Conservation (phyloP, 1,140 invertebrate species). For the Andrena cerasifolii region DNA sequence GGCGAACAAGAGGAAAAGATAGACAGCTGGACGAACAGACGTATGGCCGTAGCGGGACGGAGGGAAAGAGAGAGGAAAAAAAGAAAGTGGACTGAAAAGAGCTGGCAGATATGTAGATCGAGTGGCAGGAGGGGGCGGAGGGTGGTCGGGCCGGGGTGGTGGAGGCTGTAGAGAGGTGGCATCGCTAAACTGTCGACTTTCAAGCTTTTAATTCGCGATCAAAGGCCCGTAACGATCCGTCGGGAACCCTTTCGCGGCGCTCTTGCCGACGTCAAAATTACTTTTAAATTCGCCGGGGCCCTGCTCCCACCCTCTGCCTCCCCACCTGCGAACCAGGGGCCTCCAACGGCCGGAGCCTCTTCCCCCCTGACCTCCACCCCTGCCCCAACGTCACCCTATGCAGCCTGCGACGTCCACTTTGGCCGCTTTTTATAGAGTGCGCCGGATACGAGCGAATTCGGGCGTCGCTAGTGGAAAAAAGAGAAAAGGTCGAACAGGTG, state of each 20-base stretch:
- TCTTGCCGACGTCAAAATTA: conserved; percentile 69
- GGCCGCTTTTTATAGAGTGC: conserved; percentile 51
- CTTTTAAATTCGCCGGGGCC: conserved; percentile 61
- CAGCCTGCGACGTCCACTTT: conserved; percentile 56
- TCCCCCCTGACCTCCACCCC: conserved; percentile 5
- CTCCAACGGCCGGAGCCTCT: conserved; percentile 1
- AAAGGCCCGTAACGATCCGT: conserved; percentile 75
- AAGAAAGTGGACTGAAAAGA: conserved; percentile 28
- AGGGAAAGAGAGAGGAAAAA: conserved; percentile 19
- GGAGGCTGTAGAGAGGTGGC: conserved; percentile 62
- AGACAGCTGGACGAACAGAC: conserved; percentile 22
- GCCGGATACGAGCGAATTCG: conserved; percentile 52
- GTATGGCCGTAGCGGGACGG: neutral
- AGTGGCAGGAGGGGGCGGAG: neutral
- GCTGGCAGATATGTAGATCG: conserved; percentile 37
- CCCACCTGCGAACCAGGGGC: neutral
- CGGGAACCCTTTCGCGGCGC: conserved; percentile 63
- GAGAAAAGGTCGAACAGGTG: conserved; percentile 67
- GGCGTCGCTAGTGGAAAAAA: conserved; percentile 51
- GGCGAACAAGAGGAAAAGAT: conserved; percentile 24
- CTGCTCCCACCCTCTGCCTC: neutral
- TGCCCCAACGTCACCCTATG: neutral
- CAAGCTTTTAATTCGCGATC: conserved; percentile 81
- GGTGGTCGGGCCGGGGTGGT: neutral
- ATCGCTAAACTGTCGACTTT: conserved; percentile 76